Evolutionary conservation across 1,140 invertebrate genomes (phyloP), one percentile per base, ranked within the genome.

Genomic region (Delia radicum): DNA sequence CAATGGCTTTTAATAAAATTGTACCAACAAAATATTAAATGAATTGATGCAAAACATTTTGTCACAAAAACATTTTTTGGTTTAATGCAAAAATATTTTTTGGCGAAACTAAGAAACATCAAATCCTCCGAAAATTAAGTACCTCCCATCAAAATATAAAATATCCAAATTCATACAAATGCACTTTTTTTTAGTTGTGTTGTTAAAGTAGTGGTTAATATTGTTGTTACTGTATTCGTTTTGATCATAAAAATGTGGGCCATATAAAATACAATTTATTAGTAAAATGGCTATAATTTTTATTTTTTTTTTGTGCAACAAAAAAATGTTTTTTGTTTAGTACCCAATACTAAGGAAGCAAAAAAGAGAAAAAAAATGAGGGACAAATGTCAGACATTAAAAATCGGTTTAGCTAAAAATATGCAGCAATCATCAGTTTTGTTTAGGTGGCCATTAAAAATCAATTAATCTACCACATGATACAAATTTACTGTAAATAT

Each of bases 401-500:
- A 69, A 33, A 69, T 37, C 65, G 29, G 65, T 69, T 69, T 69
- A 69, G n/a, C 29, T 69, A 5, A 67, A 29, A 67, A 33, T 15
- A 5, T 31, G 12, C 28, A 8, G 29, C 18, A 21, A 21, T 69
- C 65, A 33, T 37, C 29, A 69, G 18, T 69, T 27, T 21, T 69
- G 62, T 69, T n/a, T 18, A 69, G 29, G 65, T 37, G 65, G 29
- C 65, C 65, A 69, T 69, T 69, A 37, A 33, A 69, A 69, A 69
- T 69, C 65, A 69, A 33, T 69, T 69, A 69, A 69, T 69, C 65
- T 33, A 33, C 65, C 65, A 69, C 65, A 69, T 69, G 65, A 69
- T 69, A 33, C 65, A 69, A 69, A 55, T 55, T 24, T 55, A 10
- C 48, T 42, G n/a, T 42, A 15, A 15, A 42, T 42, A 15, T 13